These are phyloP conservation scores for Drosophila rhopaloa DNA, from an alignment of 1,140 invertebrate species.

Conservation along the genomic window DNA sequence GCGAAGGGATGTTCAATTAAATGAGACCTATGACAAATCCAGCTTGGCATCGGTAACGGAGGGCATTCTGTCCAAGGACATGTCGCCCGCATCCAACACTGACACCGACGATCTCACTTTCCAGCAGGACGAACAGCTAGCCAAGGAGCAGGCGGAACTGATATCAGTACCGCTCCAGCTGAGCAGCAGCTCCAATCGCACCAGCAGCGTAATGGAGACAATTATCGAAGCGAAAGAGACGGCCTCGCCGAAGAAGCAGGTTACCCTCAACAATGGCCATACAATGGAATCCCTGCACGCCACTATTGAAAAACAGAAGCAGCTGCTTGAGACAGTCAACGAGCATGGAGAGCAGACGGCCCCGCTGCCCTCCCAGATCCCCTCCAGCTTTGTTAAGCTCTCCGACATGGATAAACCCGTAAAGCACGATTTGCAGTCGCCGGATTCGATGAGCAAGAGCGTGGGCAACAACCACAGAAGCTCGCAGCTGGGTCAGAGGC, in stretches of 20 bases:
- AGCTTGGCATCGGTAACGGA: constrained; percentile 80
- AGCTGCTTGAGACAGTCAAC: constrained; percentile 79
- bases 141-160: constrained; percentile 56
- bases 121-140: constrained; percentile 80
- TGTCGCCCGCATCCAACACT: constrained; percentile 77
- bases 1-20: constrained; percentile 74
- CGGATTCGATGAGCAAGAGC: constrained; percentile 78
- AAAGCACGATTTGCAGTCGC: constrained; percentile 78
- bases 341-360: constrained; percentile 61
- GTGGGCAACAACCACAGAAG: constrained; percentile 84
- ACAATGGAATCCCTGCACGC: constrained; percentile 83
- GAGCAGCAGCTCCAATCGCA: constrained; percentile 62
- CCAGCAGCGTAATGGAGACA: constrained; percentile 80
- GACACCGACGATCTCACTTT: constrained; percentile 84
- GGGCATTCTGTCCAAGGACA: constrained; percentile 79
- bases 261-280: constrained; percentile 54
- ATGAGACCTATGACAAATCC: constrained; percentile 84
- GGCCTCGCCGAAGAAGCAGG: constrained; percentile 76
- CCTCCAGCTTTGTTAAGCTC: constrained; percentile 85
- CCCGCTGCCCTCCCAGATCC: constrained; percentile 27
- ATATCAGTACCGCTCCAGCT: constrained; percentile 39
- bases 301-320: constrained; percentile 84
- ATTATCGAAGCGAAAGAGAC: constrained; percentile 84
- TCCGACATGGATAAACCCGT: constrained; percentile 87
- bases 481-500: constrained; percentile 65